phyloP scores from a whole-genome alignment of 1,140 invertebrate species.

The Anastrepha ludens region DNA sequence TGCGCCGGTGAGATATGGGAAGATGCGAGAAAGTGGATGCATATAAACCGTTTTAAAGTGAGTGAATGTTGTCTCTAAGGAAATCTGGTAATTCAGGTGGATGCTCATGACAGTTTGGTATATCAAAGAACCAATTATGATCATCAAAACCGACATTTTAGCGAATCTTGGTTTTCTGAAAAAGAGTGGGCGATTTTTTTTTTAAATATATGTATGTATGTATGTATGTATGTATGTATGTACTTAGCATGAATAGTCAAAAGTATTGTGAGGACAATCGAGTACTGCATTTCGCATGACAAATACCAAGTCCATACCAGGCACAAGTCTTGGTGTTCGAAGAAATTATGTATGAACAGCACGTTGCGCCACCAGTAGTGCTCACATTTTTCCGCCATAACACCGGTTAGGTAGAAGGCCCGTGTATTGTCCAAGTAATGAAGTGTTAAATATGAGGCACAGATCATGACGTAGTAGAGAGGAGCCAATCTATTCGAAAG shows the following conservation, averaged over 20 bases:
- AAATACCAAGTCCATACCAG: slow-evolving; percentile 5
- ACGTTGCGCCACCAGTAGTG: background rate
- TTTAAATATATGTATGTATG: too few relatives aligned
- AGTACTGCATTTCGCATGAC: background rate
- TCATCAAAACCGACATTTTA: background rate
- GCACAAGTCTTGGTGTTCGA: background rate
- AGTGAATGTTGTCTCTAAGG: background rate
- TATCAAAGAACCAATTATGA: background rate
- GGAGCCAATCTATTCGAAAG: background rate
- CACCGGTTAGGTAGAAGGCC: background rate
- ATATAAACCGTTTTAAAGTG: background rate
- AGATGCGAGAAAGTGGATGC: background rate
- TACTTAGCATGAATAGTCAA: slow-evolving; percentile 7
- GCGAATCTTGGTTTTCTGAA: background rate
- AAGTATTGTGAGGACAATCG: background rate
- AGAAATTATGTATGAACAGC: slow-evolving; percentile 25
- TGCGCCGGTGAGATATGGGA: background rate
- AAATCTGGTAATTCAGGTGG: background rate
- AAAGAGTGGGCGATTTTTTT: too few relatives aligned
- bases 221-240: background rate
- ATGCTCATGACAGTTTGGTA: background rate
- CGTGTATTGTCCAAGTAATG: background rate
- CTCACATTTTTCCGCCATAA: background rate
- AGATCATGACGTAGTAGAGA: slow-evolving; percentile 8
- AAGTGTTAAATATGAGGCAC: background rate